Conservation (phyloP, 2,113 vertebrate genomes). For the Myxocyprinus asiaticus region DNA sequence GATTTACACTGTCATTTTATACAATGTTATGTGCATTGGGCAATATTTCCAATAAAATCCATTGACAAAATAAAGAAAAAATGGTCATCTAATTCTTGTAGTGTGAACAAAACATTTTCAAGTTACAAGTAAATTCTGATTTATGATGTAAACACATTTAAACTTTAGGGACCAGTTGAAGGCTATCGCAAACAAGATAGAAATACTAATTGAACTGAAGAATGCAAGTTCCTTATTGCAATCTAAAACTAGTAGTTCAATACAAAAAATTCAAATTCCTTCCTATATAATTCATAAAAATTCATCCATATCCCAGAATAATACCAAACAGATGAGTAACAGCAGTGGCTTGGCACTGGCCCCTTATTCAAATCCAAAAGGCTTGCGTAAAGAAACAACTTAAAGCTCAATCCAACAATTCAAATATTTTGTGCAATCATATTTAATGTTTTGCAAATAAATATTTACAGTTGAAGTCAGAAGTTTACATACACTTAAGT, state of each 20-base stretch:
- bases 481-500: too few species aligned
- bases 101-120: neutral
- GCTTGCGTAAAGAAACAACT: neutral
- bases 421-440: conserved; percentile 19
- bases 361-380: neutral
- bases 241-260: neutral
- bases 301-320: neutral
- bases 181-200: neutral
- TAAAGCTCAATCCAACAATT: neutral
- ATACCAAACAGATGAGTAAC: neutral
- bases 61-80: neutral
- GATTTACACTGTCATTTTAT: conserved; percentile 4
- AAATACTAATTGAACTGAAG: too few species aligned
- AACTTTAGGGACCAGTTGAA: neutral
- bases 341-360: conserved; percentile 10
- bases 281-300: too few species aligned
- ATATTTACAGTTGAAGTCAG: too few species aligned
- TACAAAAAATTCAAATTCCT: too few species aligned
- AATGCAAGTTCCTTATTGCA: too few species aligned
- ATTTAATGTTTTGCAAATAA: conserved; percentile 40
- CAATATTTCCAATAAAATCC: conserved; percentile 31
- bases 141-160: neutral
- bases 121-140: neutral
- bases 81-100: neutral
- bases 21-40: neutral